A percentile compares a stretch with the other conserved stretches of the same genome.
phyloP scores from a whole-genome alignment of 1,140 invertebrate species.

The Melipona quadrifasciata region DNA sequence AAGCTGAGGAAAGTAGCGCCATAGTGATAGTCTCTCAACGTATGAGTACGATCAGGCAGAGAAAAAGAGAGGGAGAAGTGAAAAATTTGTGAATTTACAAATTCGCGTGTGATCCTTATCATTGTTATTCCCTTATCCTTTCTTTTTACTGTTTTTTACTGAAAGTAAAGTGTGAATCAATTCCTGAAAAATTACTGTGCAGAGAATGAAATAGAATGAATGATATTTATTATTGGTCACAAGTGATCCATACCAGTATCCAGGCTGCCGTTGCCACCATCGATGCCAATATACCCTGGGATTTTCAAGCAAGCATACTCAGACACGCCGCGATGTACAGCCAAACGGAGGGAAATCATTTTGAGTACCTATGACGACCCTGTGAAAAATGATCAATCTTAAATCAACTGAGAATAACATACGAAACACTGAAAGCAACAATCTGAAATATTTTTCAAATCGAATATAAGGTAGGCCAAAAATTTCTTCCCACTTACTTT shows the following conservation, averaged over 20 bases:
- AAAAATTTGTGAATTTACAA: too few relatives aligned
- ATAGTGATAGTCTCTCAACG: neutral
- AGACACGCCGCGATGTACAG: constrained; percentile 9
- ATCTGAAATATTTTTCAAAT: too few relatives aligned
- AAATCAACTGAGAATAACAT: neutral
- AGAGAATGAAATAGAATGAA: neutral
- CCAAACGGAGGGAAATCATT: constrained; percentile 24
- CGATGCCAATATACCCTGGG: constrained; percentile 21
- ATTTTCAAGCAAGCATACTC: constrained; percentile 8
- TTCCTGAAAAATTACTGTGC: too few relatives aligned
- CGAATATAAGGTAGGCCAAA: too few relatives aligned
- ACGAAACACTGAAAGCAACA: too few relatives aligned
- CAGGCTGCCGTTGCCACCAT: constrained; percentile 26
- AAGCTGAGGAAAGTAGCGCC: neutral
- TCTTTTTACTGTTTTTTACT: too few relatives aligned
- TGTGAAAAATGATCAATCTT: neutral
- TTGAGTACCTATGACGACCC: constrained; percentile 15
- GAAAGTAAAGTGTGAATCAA: too few relatives aligned
- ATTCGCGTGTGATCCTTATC: too few relatives aligned
- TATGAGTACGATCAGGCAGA: too few relatives aligned
- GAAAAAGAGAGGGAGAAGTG: too few relatives aligned
- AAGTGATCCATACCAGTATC: constrained; percentile 23
- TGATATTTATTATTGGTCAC: neutral
- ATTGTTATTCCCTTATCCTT: too few relatives aligned
- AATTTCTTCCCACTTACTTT: too few relatives aligned